Percentiles rank a stretch among this genome's conserved stretches.
Evolutionary conservation across 2,113 vertebrate species (phyloP).

Genomic region (Dicentrarchus labrax): DNA sequence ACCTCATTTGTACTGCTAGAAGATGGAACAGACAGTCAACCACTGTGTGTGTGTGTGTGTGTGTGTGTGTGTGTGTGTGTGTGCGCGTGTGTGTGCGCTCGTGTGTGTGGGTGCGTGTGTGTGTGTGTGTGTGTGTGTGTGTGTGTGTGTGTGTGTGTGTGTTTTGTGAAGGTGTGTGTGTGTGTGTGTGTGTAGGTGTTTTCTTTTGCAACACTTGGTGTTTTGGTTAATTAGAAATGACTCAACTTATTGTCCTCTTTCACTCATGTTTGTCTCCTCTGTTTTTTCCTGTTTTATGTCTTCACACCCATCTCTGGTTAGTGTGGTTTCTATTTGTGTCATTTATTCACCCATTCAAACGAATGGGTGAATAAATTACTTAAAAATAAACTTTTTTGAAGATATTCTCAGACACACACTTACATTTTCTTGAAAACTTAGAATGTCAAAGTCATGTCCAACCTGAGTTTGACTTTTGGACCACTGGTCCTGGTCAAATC

Average conservation of each 20-base stretch:
- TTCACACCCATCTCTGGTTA: not conserved
- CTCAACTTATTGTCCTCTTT: conserved; percentile 22
- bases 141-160: conserved; percentile 13
- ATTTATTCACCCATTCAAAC: not conserved
- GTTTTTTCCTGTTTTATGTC: conserved; percentile 18
- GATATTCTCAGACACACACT: too few species aligned
- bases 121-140: not conserved
- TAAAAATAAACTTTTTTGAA: too few species aligned
- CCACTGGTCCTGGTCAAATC: not conserved
- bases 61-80: conserved; percentile 9
- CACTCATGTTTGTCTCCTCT: conserved; percentile 17
- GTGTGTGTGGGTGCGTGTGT: not conserved
- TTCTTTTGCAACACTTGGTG: conserved; percentile 18
- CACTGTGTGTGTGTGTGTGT: conserved; percentile 11
- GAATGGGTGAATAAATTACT: not conserved
- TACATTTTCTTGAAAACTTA: too few species aligned
- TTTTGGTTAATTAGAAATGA: conserved; percentile 38
- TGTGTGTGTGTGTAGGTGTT: not conserved
- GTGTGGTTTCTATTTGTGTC: not conserved
- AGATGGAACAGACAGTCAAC: conserved; percentile 20
- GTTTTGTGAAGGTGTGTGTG: not conserved
- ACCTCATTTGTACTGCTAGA: conserved; percentile 43
- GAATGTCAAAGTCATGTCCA: not conserved
- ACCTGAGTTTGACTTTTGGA: not conserved
- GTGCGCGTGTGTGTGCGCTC: not conserved